phyloP scores from a whole-genome alignment of 2,113 vertebrate genomes.

The Spizaetus ornatus region DNA sequence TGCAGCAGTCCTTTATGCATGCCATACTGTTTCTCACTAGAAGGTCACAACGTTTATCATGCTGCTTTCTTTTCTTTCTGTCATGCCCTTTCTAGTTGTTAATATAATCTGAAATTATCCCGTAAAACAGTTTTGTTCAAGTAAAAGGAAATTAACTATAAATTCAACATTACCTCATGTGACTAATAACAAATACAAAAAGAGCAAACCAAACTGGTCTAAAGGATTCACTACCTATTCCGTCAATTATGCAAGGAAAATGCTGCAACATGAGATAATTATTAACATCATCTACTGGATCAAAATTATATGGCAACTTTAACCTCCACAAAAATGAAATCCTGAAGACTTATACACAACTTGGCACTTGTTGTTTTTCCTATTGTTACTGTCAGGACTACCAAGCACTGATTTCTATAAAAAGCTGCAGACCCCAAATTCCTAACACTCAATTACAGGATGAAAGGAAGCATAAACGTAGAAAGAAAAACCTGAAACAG shows the following conservation, averaged over 20 bases:
- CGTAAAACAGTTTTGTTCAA: conserved; percentile 17
- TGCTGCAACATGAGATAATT: neutral
- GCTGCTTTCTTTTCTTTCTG: conserved; percentile 53
- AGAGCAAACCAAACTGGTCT: conserved; percentile 3
- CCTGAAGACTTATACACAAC: neutral
- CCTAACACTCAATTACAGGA: neutral
- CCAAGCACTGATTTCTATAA: neutral
- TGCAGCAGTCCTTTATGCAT: conserved; percentile 66
- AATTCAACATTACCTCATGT: neutral
- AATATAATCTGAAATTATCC: conserved; percentile 45
- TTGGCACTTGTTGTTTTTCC: neutral
- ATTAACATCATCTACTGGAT: neutral
- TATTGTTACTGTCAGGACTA: neutral
- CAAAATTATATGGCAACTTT: neutral
- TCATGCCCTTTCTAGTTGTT: neutral
- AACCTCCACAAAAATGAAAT: neutral
- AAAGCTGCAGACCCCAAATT: neutral
- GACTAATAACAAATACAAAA: neutral
- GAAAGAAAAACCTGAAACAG: neutral
- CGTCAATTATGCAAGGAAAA: neutral
- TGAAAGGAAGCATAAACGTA: neutral
- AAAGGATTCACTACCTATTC: neutral
- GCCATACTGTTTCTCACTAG: conserved; percentile 45
- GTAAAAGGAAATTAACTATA: conserved; percentile 51
- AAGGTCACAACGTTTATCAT: conserved; percentile 59